These are phyloP conservation scores for Sphenopsis melanotis DNA, from an alignment of 2,797 vertebrate species.

Conservation along the genomic window DNA sequence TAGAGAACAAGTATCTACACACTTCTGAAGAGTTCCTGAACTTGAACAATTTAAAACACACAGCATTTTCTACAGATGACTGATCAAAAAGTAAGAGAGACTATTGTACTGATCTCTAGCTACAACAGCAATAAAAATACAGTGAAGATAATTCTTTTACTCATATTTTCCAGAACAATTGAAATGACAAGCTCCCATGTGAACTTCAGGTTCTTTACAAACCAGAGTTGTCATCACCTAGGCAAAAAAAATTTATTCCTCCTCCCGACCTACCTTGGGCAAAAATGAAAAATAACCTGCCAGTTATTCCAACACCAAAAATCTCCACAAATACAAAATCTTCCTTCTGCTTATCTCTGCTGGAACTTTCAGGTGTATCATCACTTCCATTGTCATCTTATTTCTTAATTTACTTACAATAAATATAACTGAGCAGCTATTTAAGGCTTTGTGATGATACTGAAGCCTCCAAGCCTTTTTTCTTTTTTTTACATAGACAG, in stretches of 20 bases:
- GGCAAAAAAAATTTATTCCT: neutral
- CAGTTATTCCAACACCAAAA: neutral
- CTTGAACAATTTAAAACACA: neutral
- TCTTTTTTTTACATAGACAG: neutral
- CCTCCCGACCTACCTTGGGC: neutral
- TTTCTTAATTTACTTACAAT: neutral
- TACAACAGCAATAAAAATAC: neutral
- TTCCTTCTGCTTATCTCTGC: neutral
- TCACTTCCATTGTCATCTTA: neutral
- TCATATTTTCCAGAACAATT: conserved; percentile 1
- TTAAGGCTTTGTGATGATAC: neutral
- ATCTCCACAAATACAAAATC: neutral
- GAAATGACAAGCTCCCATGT: neutral
- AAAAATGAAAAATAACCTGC: neutral
- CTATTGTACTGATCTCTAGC: neutral
- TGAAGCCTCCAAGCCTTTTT: neutral
- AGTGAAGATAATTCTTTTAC: neutral
- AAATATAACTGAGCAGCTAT: neutral
- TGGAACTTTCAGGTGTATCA: neutral
- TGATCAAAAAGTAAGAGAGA: neutral
- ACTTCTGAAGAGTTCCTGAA: neutral
- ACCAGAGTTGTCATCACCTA: neutral
- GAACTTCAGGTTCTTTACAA: neutral
- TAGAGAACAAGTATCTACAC: neutral
- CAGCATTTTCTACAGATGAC: neutral